Percentiles rank a stretch among this genome's conserved stretches.
phyloP scores from a whole-genome alignment of 2,113 vertebrate species.

The Plotosus lineatus region DNA sequence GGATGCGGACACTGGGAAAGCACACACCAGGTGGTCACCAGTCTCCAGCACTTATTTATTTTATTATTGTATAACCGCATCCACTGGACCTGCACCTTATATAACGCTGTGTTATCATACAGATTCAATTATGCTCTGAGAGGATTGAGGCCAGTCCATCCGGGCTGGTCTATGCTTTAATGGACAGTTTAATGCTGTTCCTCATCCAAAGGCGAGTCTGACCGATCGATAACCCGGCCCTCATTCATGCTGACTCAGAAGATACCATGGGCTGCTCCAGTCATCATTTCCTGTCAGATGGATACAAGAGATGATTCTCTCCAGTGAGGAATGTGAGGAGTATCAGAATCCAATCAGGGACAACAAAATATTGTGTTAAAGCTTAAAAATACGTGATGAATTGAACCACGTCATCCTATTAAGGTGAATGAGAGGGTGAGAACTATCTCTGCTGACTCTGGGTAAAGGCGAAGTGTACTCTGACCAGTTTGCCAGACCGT shows the following conservation, averaged over 20 bases:
- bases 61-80: not conserved
- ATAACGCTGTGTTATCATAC: not conserved
- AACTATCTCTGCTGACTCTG: too few species aligned
- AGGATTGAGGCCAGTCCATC: not conserved
- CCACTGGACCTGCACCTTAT: not conserved
- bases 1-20: not conserved
- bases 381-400: constrained; percentile 55
- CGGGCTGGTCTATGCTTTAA: constrained; percentile 21
- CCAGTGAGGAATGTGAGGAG: constrained; percentile 49
- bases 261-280: constrained; percentile 55
- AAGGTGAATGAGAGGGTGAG: too few species aligned
- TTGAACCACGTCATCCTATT: too few species aligned
- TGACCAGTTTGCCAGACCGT: too few species aligned
- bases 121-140: not conserved
- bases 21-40: constrained; percentile 3
- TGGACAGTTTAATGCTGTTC: constrained; percentile 23
- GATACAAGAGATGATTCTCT: constrained; percentile 56
- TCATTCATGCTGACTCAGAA: constrained; percentile 45
- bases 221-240: constrained; percentile 3
- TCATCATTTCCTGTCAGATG: constrained; percentile 59
- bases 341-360: constrained; percentile 58
- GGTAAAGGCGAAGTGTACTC: too few species aligned
- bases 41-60: not conserved
- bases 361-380: constrained; percentile 28
- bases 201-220: constrained; percentile 30